Conservation (phyloP, 1,140 invertebrate species). For the Drosophila cardini region DNA sequence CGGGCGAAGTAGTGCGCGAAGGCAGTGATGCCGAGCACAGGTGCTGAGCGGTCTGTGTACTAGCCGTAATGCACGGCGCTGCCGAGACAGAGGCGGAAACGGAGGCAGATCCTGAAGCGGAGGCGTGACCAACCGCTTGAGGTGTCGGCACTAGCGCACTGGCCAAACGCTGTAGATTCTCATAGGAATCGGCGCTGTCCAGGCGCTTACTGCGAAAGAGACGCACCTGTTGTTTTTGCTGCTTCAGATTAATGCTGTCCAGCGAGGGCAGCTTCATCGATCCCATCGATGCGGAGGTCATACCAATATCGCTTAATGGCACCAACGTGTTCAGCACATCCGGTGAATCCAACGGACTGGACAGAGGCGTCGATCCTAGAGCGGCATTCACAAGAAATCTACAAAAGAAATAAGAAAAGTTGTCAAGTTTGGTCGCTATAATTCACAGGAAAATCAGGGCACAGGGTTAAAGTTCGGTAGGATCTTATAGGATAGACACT, state of each 20-base stretch:
- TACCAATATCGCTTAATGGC: conserved; percentile 80
- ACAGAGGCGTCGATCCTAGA: conserved; percentile 86
- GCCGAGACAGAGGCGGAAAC: conserved; percentile 28
- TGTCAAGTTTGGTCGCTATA: not conserved
- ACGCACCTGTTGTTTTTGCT: conserved; percentile 81
- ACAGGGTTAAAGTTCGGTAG: too few species aligned
- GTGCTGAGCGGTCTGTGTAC: conserved; percentile 89
- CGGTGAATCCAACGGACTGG: conserved; percentile 88
- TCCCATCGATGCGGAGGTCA: conserved; percentile 79
- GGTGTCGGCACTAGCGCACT: conserved; percentile 70
- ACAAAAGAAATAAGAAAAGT: conserved; percentile 28
- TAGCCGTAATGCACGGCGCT: conserved; percentile 30
- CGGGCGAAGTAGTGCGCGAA: conserved; percentile 90
- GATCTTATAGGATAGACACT: too few species aligned
- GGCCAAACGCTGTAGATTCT: conserved; percentile 81
- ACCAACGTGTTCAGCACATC: conserved; percentile 84
- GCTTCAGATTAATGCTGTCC: conserved; percentile 82
- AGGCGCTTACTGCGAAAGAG: conserved; percentile 80
- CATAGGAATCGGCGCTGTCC: conserved; percentile 78
- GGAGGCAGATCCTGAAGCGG: conserved; percentile 33
- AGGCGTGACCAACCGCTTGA: conserved; percentile 23
- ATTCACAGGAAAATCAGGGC: too few species aligned
- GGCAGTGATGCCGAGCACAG: conserved; percentile 87
- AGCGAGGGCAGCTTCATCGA: conserved; percentile 83
- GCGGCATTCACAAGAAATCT: conserved; percentile 88